Base-by-base conservation (phyloP, 1,140 invertebrate species). In the Latrodectus geometricus region DNA sequence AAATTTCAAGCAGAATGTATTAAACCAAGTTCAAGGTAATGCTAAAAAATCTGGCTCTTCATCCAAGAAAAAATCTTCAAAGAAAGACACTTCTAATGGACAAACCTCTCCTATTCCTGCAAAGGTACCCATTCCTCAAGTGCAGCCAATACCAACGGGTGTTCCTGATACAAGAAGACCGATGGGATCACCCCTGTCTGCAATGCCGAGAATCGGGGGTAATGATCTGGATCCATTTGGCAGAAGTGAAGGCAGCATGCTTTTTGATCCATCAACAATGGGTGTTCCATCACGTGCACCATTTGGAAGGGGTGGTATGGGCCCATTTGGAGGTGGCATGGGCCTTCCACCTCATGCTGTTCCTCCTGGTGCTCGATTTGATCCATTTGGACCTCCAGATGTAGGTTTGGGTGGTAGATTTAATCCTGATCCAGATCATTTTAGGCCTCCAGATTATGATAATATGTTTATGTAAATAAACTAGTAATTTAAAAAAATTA, bases 321-420 rank as follows among this genome's bases (percentile, higher is more conserved):
- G 54, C 11, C 11, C 11, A 61, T 61, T 61, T 61, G 54, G 54
- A 4, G 17, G 54, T 2, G 54, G 54, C 8, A 61, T 11, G 12
- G 83, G 83, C 20, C 20, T 87, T 61, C 85, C 85, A 20, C 68
- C 78, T 14, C 11, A 17, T 14, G 54, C 54, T 49, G 73, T 87
- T 4, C 86, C 86, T 14, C 86, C 86, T 61, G 86, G 86, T 50
- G 79, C 79, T n/a, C 50, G 86, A 23, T 87, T 87, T 23, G 86
- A 87, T 74, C 86, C 86, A 7, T 82, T 87, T 72, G 65, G 72
- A 9, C 86, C 86, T 50, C 68, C 68, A 9, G 54, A 61, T 17
- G 23, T 17, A 17, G 73, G 73, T n/a, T n/a, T 61, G 11, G 61
- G 48, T 65, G 35, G 35, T 35, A 74, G 85, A n/a, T 73, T 66